Conservation (phyloP, 2,113 vertebrate species). For the Melierax canorus region DNA sequence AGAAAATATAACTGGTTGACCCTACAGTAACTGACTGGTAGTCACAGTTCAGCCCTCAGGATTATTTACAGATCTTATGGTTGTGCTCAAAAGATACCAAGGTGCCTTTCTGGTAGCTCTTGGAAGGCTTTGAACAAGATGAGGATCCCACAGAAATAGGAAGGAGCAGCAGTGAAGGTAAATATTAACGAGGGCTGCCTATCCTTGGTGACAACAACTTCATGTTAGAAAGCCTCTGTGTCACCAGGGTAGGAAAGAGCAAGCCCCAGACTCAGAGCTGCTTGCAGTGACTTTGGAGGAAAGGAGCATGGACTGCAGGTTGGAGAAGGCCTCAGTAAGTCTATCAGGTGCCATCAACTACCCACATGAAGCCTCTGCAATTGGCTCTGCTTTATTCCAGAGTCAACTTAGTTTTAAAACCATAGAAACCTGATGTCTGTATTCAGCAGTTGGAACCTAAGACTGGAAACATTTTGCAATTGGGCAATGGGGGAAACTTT, state of each 20-base stretch:
- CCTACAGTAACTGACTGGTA: not conserved
- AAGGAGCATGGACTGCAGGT: not conserved
- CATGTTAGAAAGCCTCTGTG: not conserved
- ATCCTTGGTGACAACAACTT: not conserved
- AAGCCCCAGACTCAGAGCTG: not conserved
- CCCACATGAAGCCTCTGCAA: not conserved
- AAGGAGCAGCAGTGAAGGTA: not conserved
- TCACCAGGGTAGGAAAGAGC: not conserved
- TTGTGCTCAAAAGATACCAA: not conserved
- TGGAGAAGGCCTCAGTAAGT: not conserved
- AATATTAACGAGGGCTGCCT: not conserved
- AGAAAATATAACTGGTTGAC: not conserved
- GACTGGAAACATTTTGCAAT: conserved; percentile 20
- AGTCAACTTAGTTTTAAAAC: not conserved
- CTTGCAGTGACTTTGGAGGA: not conserved
- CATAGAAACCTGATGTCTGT: not conserved
- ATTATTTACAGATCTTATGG: not conserved
- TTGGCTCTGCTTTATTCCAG: not conserved
- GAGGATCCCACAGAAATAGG: not conserved
- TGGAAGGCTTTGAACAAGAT: not conserved
- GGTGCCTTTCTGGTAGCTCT: not conserved
- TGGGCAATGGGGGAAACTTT: not conserved
- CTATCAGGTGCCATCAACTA: not conserved
- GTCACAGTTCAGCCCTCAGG: not conserved
- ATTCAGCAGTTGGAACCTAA: not conserved